phyloP scores from a whole-genome alignment of 2,113 vertebrate species.

The Panthera leo region DNA sequence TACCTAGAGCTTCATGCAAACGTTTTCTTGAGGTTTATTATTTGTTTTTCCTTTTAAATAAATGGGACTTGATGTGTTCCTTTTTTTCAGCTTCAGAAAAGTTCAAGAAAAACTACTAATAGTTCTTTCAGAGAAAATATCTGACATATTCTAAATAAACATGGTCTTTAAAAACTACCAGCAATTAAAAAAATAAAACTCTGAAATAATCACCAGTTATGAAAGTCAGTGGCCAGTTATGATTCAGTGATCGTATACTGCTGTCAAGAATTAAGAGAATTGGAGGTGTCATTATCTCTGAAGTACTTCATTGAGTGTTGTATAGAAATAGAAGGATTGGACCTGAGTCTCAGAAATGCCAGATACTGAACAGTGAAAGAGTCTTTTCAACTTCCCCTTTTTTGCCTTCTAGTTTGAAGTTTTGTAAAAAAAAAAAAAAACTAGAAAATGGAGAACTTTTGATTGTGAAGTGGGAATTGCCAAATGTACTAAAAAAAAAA shows the following conservation, averaged over 20 bases:
- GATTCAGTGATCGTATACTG: not conserved
- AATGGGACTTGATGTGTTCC: not conserved
- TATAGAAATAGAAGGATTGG: not conserved
- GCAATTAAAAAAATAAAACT: not conserved
- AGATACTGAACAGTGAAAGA: not conserved
- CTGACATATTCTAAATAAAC: not conserved
- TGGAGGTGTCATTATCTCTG: not conserved
- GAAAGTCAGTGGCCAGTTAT: not conserved
- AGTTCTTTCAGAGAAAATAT: slow-evolving; percentile 30
- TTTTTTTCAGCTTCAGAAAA: slow-evolving; percentile 9
- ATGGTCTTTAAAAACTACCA: not conserved
- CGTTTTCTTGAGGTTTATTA: slow-evolving; percentile 18
- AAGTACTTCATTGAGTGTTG: not conserved
- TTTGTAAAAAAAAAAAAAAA: not conserved
- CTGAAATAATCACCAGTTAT: not conserved
- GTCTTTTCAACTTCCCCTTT: not conserved
- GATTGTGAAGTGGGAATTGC: not conserved
- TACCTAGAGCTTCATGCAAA: not conserved
- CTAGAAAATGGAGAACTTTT: not conserved
- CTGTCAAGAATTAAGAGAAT: slow-evolving; percentile 17
- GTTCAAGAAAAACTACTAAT: not conserved
- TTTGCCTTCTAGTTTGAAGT: slow-evolving; percentile 28
- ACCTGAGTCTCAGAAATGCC: not conserved
- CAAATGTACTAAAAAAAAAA: not conserved
- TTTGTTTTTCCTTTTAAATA: not conserved